Evolutionary conservation across 2,113 vertebrate genomes (phyloP), one percentile per base, ranked within the genome.

Genomic region (Ceyx cyanopectus): DNA sequence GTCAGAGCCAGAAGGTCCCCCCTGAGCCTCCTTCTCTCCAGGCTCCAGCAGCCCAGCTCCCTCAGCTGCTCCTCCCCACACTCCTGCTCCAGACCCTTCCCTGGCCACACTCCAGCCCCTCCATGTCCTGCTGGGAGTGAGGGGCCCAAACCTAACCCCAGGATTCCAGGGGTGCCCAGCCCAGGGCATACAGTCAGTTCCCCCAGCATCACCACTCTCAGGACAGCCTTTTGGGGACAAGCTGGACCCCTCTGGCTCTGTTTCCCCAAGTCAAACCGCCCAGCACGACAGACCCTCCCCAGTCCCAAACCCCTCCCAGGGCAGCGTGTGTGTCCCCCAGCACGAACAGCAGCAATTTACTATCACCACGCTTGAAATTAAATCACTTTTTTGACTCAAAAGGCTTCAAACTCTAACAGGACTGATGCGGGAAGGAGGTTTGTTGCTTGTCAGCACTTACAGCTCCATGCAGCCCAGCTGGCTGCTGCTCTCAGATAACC

Each of bases 401-500:
- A 60, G 8, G 17, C 46, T 61, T 67, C 53, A 20, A 46, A 32
- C 22, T 6, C 1, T 20, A 21, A 8, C 7, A 2, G 7, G 63
- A 20, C 27, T 14, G 20, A 41, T 30, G 13, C 5, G 23, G 70
- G 40, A 76, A 37, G 2, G 5, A 8, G 45, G 32, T 22, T 22
- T 22, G 20, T 22, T 14, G 18, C 4, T 43, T 14, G 21, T 45
- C 19, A 43, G 12, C 3, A 0, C 46, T 53, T 3, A 6, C 6
- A 37, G 53, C 56, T 13, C 26, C 1, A 5, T 0, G 3, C 2
- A 15, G 50, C 57, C 41, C 29, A 21, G 19, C 1, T 16, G 1
- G 46, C 13, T 5, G 1, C 4, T 0, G 26, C 14, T 23, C 14
- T 5, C 17, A 0, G 60, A 30, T 46, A 26, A 15, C 2, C 7